Base-by-base conservation (phyloP, 2,797 vertebrate genomes). In the Iguana delicatissima region DNA sequence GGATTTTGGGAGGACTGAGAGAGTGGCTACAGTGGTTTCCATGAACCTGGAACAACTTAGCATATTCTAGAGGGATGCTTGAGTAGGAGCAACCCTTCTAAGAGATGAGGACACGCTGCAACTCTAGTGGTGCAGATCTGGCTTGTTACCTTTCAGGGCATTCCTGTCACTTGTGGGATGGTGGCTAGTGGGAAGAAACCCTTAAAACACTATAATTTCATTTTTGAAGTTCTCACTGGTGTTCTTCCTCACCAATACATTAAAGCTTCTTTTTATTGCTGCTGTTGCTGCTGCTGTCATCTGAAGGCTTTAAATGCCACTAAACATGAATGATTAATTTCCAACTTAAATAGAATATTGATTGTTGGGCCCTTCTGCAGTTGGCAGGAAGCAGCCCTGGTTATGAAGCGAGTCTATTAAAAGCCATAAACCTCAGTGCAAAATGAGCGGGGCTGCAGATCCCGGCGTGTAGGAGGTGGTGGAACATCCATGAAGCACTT, bases 331-430 rank as follows among this genome's bases (percentile, higher is more conserved):
- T 59, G 77, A 96, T 95, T 91, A 93, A 95, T 95, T 92, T 92
- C 64, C 59, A 94, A 89, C 89, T 96, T 94, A 95, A 96, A 95
- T 91, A 90, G 95, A 87, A 91, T 96, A 96, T 97, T 91, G 95
- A 97, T 97, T 96, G 86, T 89, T 89, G 86, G 88, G 88, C 89
- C 87, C 91, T 95, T 96, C 24, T 86, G 12, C 67, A 57, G 87
- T 94, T 85, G 91, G 91, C 93, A 93, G 84, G 90, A 96, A 96
- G 91, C 84, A n/a, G 91, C 1, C 29, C 89, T 89, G 76, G 96
- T 93, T 95, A 93, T 5, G 46, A 92, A 91, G 95, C 91, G 89
- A 88, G 93, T 81, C 92, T 91, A 26, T 88, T 95, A 38, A 95
- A 96, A 93, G 92, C 87, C 32, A 67, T 84, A 94, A 90, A n/a